phyloP scores from a whole-genome alignment of 2,888 invertebrate genomes.

The Argyresthia albistria region DNA sequence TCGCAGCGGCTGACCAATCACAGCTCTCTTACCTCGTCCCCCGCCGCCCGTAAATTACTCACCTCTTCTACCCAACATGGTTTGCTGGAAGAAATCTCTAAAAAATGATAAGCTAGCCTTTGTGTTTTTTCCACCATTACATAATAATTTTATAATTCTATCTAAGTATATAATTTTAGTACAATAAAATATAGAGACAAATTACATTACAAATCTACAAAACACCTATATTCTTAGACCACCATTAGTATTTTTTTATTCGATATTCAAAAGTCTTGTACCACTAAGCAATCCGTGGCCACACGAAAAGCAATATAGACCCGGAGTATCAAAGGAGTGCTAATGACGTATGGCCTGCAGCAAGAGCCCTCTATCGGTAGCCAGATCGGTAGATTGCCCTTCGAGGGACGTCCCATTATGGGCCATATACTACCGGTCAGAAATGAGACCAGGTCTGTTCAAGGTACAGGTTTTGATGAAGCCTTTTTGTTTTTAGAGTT shows the following conservation, averaged over 20 bases:
- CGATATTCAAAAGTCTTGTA: background rate
- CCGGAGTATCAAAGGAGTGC: slow-evolving; percentile 18
- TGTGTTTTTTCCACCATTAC: too few species aligned
- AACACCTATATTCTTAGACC: too few species aligned
- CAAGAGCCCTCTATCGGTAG: slow-evolving; percentile 42
- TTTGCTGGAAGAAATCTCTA: too few species aligned
- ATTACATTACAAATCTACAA: too few species aligned
- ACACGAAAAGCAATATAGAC: background rate
- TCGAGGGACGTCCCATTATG: slow-evolving; percentile 1
- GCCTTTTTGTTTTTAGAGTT: background rate
- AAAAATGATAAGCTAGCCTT: too few species aligned
- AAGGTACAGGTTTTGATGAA: background rate
- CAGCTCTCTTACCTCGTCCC: too few species aligned
- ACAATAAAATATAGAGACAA: too few species aligned
- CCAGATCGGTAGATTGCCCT: slow-evolving; percentile 12
- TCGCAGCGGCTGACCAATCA: too few species aligned
- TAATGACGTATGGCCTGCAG: slow-evolving; percentile 48
- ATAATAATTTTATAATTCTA: too few species aligned
- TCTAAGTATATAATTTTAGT: too few species aligned
- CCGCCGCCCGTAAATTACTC: too few species aligned
- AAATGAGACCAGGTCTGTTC: background rate
- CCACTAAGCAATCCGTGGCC: background rate
- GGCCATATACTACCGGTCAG: background rate
- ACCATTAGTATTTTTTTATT: background rate
- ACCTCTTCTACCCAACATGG: too few species aligned